Conservation (phyloP, 2,888 invertebrate genomes). For the Polia nebulosa region DNA sequence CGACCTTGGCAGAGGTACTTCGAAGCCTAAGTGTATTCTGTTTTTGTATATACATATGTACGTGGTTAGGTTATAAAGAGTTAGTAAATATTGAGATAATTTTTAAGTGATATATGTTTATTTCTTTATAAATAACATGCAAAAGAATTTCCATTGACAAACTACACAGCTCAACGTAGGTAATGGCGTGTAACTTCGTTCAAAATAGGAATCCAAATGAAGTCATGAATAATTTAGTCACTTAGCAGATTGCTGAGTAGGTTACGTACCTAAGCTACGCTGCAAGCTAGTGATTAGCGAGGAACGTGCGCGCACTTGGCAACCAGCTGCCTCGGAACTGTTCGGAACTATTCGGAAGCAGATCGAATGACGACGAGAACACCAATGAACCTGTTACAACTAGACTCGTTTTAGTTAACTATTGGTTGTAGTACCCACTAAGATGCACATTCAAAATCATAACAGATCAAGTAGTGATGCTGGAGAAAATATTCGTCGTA, state of each 20-base stretch:
- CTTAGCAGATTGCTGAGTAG: slow-evolving; percentile 2
- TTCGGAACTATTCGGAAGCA: not conserved
- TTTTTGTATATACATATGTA: too few species aligned
- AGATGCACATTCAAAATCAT: not conserved
- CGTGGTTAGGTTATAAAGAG: too few species aligned
- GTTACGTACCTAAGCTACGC: not conserved
- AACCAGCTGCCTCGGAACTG: not conserved
- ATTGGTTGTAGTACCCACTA: not conserved
- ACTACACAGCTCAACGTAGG: not conserved
- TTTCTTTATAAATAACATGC: not conserved
- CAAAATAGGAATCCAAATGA: slow-evolving; percentile 21
- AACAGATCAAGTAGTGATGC: not conserved
- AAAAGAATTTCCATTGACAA: not conserved
- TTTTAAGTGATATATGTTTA: too few species aligned
- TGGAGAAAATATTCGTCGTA: not conserved
- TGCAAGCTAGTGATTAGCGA: not conserved
- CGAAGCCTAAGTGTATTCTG: too few species aligned
- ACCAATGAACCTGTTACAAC: not conserved
- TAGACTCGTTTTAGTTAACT: not conserved
- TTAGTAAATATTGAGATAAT: too few species aligned
- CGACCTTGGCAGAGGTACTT: too few species aligned
- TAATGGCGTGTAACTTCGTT: slow-evolving; percentile 4
- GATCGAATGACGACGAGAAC: not conserved
- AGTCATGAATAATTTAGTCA: slow-evolving; percentile 31
- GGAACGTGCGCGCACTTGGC: slow-evolving; percentile 3